Percentiles rank a stretch among this genome's conserved stretches.
These are phyloP conservation scores for Herpetotheres cachinnans DNA, from an alignment of 2,113 vertebrate genomes.

Conservation along the genomic window DNA sequence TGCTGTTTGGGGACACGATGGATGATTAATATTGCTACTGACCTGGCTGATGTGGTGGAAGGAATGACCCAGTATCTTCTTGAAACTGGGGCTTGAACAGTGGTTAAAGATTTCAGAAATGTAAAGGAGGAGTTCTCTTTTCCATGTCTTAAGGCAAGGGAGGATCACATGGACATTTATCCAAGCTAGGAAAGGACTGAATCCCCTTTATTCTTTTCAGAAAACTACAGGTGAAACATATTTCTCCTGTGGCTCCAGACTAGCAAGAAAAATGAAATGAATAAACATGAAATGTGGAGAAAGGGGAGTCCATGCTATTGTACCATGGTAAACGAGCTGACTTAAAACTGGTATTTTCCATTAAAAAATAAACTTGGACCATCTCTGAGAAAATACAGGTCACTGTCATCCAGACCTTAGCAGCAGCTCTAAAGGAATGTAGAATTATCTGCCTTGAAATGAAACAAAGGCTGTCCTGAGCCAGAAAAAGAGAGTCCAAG, in stretches of 20 bases:
- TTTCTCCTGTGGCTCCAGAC: neutral
- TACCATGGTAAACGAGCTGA: constrained; percentile 16
- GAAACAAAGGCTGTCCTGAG: neutral
- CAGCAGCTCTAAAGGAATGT: neutral
- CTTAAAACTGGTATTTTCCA: neutral
- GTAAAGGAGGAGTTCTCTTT: neutral
- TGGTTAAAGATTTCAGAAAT: neutral
- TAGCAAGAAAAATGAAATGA: neutral
- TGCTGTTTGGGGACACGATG: neutral
- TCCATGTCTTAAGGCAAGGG: neutral
- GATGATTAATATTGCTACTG: neutral
- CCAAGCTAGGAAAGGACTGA: neutral
- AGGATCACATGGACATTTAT: neutral
- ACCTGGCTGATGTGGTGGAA: neutral
- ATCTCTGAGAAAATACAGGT: constrained; percentile 16
- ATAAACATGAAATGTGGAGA: neutral
- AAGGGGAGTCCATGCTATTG: neutral
- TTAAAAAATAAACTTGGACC: constrained; percentile 21
- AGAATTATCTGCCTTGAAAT: neutral
- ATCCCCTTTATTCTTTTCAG: neutral
- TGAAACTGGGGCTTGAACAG: neutral
- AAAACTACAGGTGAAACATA: neutral
- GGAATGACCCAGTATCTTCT: neutral
- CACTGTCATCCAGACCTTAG: neutral
- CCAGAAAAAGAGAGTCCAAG: neutral